Conservation (phyloP, 1,140 invertebrate genomes). For the Calosoma granatense region DNA sequence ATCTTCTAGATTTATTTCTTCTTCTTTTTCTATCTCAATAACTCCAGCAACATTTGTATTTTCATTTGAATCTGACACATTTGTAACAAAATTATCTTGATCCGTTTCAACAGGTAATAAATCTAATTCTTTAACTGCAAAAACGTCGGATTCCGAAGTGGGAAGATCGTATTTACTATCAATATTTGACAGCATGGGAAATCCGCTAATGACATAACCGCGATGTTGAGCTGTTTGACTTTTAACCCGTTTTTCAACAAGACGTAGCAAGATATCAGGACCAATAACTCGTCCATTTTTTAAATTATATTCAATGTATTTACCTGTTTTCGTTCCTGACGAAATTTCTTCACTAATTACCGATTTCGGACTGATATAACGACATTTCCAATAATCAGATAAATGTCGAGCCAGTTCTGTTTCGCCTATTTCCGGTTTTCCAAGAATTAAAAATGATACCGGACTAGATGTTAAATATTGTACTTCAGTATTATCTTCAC, state of each 20-base stretch:
- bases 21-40: not conserved
- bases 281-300: constrained; percentile 36
- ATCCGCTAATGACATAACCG: constrained; percentile 46
- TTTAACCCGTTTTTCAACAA: constrained; percentile 39
- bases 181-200: constrained; percentile 42
- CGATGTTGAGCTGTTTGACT: constrained; percentile 39
- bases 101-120: constrained; percentile 25
- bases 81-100: not conserved
- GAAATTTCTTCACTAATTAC: constrained; percentile 43
- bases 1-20: constrained; percentile 26
- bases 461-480: constrained; percentile 39
- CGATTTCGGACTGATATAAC: constrained; percentile 43
- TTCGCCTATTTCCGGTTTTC: constrained; percentile 43
- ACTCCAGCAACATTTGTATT: not conserved
- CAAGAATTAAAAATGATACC: constrained; percentile 43
- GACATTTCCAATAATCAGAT: constrained; percentile 41
- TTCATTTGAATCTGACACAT: constrained; percentile 7
- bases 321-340: constrained; percentile 36
- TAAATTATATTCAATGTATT: constrained; percentile 42
- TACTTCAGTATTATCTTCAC: constrained; percentile 36
- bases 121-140: constrained; percentile 33
- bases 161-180: constrained; percentile 31
- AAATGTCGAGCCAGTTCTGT: constrained; percentile 39
- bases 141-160: constrained; percentile 37
- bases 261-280: constrained; percentile 35